A percentile compares a stretch with the other conserved stretches of the same genome.
Evolutionary conservation across 2,113 vertebrate genomes (phyloP).

Genomic region (Sus scrofa): T2T-Sscrofa CM000818.6:11378501-11379000

Average conservation of each 20-base stretch:
- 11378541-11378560: conserved; percentile 46
- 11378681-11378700: conserved; percentile 15
- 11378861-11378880: conserved; percentile 3
- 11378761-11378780: neutral
- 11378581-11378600: conserved; percentile 1
- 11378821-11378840: conserved; percentile 39
- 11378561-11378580: conserved; percentile 52
- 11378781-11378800: conserved; percentile 24
- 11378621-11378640: neutral
- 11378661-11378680: neutral
- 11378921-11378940: neutral
- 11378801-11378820: conserved; percentile 34
- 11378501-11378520: conserved; percentile 59
- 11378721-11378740: neutral
- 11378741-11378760: neutral
- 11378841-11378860: conserved; percentile 51
- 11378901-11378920: neutral
- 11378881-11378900: neutral
- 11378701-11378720: conserved; percentile 47
- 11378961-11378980: neutral
- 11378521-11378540: conserved; percentile 57
- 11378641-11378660: neutral
- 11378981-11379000: neutral
- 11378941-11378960: neutral
- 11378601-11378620: neutral